These are phyloP conservation scores for Protaetia brevitarsis DNA, from an alignment of 1,140 invertebrate genomes.

Conservation along the genomic window DNA sequence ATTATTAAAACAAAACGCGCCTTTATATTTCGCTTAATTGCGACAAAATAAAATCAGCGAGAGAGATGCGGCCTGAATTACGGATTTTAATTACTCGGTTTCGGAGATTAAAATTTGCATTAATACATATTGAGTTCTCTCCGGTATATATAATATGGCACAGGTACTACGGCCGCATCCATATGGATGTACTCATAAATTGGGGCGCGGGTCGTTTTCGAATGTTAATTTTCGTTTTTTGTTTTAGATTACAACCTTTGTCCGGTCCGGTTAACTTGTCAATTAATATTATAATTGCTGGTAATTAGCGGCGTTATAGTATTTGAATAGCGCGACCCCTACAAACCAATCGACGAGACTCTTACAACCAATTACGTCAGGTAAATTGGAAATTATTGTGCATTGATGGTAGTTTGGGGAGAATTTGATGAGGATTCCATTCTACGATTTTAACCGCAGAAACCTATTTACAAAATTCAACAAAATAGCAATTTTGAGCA, in stretches of 20 bases:
- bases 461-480: too few species aligned
- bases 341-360: not conserved
- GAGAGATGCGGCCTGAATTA: not conserved
- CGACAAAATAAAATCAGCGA: not conserved
- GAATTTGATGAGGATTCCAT: not conserved
- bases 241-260: not conserved
- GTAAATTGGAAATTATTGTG: not conserved
- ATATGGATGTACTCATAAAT: too few species aligned
- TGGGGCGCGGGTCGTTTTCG: too few species aligned
- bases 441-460: not conserved
- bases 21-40: slow-evolving; percentile 14
- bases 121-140: not conserved
- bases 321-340: not conserved
- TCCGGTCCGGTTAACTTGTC: not conserved
- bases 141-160: too few species aligned
- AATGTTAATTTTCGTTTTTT: not conserved
- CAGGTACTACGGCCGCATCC: too few species aligned
- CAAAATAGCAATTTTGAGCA: too few species aligned
- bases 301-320: not conserved
- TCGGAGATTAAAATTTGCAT: slow-evolving; percentile 1
- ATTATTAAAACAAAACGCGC: slow-evolving; percentile 22
- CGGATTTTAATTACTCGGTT: slow-evolving; percentile 15
- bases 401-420: not conserved
- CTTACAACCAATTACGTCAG: not conserved
- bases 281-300: not conserved